These are phyloP conservation scores for Parnassius smintheus DNA, from an alignment of 2,888 invertebrate species.

Conservation along the genomic window DNA sequence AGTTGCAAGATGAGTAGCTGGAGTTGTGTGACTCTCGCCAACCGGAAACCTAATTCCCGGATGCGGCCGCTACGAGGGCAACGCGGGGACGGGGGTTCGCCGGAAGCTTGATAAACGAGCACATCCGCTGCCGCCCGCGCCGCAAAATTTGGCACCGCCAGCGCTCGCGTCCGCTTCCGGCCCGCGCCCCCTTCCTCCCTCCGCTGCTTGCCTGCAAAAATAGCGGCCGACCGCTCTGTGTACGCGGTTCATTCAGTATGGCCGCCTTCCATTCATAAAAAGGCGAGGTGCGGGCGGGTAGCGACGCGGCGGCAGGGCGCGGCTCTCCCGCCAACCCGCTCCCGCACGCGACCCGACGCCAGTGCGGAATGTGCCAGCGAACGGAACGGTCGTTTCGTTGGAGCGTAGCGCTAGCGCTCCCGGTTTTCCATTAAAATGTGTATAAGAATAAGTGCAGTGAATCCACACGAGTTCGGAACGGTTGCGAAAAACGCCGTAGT, in stretches of 20 bases:
- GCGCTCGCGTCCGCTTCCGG: slow-evolving; percentile 78
- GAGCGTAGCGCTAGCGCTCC: slow-evolving; percentile 81
- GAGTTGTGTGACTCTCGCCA: slow-evolving; percentile 71
- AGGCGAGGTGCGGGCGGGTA: slow-evolving; percentile 77
- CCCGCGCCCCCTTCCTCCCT: slow-evolving; percentile 62
- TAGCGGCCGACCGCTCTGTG: slow-evolving; percentile 81
- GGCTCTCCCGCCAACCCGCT: slow-evolving; percentile 76
- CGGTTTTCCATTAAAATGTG: slow-evolving; percentile 82
- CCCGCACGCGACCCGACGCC: slow-evolving; percentile 76
- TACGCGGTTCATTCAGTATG: slow-evolving; percentile 86
- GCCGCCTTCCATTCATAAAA: slow-evolving; percentile 88
- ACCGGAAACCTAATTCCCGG: slow-evolving; percentile 81
- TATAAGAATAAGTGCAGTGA: slow-evolving; percentile 82
- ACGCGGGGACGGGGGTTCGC: slow-evolving; percentile 47
- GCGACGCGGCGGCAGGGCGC: slow-evolving; percentile 76
- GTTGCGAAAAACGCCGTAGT: slow-evolving; percentile 78
- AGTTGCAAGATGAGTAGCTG: slow-evolving; percentile 73
- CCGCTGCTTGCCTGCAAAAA: slow-evolving; percentile 75
- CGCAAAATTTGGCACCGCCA: slow-evolving; percentile 81
- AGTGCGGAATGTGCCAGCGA: slow-evolving; percentile 80
- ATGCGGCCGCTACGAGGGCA: slow-evolving; percentile 78
- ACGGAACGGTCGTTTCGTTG: slow-evolving; percentile 82
- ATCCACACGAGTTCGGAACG: slow-evolving; percentile 81
- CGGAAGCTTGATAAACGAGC: slow-evolving; percentile 80
- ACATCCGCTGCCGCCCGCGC: slow-evolving; percentile 80